Evolutionary conservation across 2,888 invertebrate genomes (phyloP).

Genomic region (Notocelia uddmanniana): DNA sequence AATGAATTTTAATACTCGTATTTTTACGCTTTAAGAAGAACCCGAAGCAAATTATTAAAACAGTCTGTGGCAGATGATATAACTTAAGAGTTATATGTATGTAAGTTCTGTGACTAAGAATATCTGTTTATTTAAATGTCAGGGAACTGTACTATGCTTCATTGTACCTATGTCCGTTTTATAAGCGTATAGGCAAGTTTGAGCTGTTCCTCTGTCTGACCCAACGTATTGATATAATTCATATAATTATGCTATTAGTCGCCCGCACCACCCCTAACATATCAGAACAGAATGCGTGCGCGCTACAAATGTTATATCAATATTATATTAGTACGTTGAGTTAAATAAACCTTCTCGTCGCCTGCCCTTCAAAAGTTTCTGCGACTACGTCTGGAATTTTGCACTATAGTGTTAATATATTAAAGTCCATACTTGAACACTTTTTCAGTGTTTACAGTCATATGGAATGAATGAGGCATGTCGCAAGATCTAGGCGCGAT

Average conservation of each 20-base stretch:
- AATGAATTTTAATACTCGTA: too few species aligned
- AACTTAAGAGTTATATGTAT: too few species aligned
- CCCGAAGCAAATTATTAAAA: too few species aligned
- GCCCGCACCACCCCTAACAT: background rate
- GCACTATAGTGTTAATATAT: conserved; percentile 19
- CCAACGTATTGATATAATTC: background rate
- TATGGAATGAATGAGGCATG: conserved; percentile 49
- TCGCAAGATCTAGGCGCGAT: conserved; percentile 56
- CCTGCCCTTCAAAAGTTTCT: conserved; percentile 21
- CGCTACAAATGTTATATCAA: background rate
- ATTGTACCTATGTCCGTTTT: background rate
- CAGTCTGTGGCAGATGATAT: too few species aligned
- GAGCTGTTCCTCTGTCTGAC: background rate
- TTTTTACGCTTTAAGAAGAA: background rate
- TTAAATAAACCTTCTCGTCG: background rate
- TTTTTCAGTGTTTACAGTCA: conserved; percentile 35
- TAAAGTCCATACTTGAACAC: conserved; percentile 31
- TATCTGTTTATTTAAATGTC: too few species aligned
- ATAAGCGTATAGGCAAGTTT: background rate
- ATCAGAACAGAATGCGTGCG: background rate
- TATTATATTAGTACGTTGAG: background rate
- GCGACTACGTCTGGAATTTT: background rate
- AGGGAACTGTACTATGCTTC: too few species aligned
- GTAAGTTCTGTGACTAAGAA: too few species aligned
- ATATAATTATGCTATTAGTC: background rate